Evolutionary conservation across 2,888 invertebrate species (phyloP), one percentile per base, ranked within the genome.

Genomic region (Dolichopus griseipennis): DNA sequence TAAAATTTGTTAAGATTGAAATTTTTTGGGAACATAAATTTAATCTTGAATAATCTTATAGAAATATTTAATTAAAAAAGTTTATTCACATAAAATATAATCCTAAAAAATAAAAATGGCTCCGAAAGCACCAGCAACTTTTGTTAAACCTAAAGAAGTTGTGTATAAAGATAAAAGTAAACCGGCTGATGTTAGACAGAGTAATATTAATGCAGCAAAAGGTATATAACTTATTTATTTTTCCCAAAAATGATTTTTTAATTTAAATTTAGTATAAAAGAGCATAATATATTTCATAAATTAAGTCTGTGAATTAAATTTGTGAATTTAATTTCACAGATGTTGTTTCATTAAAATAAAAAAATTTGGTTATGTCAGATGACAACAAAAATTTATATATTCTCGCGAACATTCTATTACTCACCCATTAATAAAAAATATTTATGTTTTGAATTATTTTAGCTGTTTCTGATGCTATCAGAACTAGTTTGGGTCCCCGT

Each of bases 381-480:
- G 20, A 61, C n/a, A 61, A 61, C 20, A 61, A 61, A 27, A 61
- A 7, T 20, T 61, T 61, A n/a, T n/a, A n/a, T n/a, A 61, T 10
- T 62, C 18, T 61, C 41, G 18, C 52, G 52, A 52, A 52, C 15
- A 52, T 52, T 52, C 52, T 52, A 52, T 52, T 52, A 15, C 8
- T 37, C 8, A 52, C 52, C 8, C 37, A 52, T 6, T 18, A 7
- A 52, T 52, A 15, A 18, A 18, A 52, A 4, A 15, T 18, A 18
- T 18, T 52, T 52, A 2, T 18, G 15, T 12, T 2, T 62, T 61
- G 1, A 62, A 73, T 70, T 74, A 65, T 85, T 87, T 70, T 83
- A 97, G 97, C 98, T 83, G 97, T 99, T 68, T 93, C 97, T 72
- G 95, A 97, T 93, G 97, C 98, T 18, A 94, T 99, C 76, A 90